Percentiles rank a stretch among this genome's conserved stretches.
Conservation (phyloP, 2,113 vertebrate genomes). For the Leptobrachium leishanense region DNA sequence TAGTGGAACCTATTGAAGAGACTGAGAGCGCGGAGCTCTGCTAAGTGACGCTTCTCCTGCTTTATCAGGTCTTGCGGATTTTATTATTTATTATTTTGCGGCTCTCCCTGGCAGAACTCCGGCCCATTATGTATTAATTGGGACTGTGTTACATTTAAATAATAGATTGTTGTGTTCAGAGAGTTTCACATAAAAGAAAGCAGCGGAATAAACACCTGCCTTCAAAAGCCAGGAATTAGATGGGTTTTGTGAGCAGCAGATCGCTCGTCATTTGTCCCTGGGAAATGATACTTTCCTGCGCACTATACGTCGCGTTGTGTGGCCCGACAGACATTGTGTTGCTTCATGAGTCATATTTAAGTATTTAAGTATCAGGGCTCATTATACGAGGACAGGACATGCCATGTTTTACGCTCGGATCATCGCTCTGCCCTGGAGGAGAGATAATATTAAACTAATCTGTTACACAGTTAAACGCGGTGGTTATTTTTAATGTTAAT, state of each 20-base stretch:
- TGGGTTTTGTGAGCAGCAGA: background rate
- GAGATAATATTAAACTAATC: no score
- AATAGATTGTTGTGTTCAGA: background rate
- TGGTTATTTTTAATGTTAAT: no score
- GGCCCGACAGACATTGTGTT: background rate
- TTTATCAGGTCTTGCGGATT: background rate
- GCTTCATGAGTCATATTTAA: background rate
- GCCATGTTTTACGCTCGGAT: no score
- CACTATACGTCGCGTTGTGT: background rate
- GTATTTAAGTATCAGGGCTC: no score
- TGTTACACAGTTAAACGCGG: no score
- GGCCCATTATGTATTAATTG: background rate
- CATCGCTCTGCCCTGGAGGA: no score
- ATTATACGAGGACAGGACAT: no score
- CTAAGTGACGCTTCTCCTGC: background rate
- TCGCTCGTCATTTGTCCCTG: background rate
- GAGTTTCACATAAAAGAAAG: background rate
- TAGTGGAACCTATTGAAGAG: background rate
- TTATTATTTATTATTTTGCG: background rate
- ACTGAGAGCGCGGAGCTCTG: background rate
- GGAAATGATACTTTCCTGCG: background rate
- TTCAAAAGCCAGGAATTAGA: background rate
- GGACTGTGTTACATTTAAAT: background rate
- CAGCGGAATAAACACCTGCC: background rate
- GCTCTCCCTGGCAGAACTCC: background rate